These are phyloP conservation scores for Adela reaumurella DNA, from an alignment of 2,888 invertebrate genomes.

Conservation along the genomic window DNA sequence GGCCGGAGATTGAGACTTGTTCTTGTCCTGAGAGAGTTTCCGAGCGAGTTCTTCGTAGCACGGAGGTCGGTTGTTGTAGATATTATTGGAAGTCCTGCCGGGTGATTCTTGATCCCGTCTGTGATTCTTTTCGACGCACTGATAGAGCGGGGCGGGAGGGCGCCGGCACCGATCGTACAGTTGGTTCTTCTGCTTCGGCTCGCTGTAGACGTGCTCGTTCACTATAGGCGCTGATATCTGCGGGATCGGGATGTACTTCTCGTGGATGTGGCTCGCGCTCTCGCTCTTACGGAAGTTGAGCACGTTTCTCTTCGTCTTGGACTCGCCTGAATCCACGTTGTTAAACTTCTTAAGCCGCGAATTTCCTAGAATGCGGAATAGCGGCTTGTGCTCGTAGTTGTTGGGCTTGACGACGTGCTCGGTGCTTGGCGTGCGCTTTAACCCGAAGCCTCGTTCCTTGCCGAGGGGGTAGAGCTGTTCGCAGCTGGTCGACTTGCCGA, in stretches of 20 bases:
- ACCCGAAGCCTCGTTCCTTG: constrained; percentile 33
- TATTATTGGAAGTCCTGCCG: constrained; percentile 19
- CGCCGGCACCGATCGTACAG: constrained; percentile 40
- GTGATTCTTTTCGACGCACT: constrained; percentile 40
- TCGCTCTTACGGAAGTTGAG: constrained; percentile 43
- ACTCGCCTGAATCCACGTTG: constrained; percentile 31
- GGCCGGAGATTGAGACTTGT: constrained; percentile 30
- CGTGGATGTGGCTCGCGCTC: constrained; percentile 36
- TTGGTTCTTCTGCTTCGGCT: constrained; percentile 36
- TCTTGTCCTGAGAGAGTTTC: constrained; percentile 44
- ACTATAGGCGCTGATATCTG: constrained; percentile 15
- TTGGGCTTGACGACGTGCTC: constrained; percentile 34
- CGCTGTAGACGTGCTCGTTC: constrained; percentile 40
- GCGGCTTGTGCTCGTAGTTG: constrained; percentile 35
- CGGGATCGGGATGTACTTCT: constrained; percentile 45
- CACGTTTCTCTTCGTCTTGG: constrained; percentile 33
- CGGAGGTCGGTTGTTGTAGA: constrained; percentile 38
- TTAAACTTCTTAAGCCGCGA: constrained; percentile 37
- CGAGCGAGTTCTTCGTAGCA: constrained; percentile 48
- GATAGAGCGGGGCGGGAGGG: constrained; percentile 43
- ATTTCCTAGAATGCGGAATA: constrained; percentile 44
- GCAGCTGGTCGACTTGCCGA: constrained; percentile 48
- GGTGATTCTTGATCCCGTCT: constrained; percentile 28
- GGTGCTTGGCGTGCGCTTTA: constrained; percentile 47
- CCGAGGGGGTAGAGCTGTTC: constrained; percentile 46